Conservation (phyloP, 1,140 invertebrate genomes). For the Drosophila nigromelanica region DNA sequence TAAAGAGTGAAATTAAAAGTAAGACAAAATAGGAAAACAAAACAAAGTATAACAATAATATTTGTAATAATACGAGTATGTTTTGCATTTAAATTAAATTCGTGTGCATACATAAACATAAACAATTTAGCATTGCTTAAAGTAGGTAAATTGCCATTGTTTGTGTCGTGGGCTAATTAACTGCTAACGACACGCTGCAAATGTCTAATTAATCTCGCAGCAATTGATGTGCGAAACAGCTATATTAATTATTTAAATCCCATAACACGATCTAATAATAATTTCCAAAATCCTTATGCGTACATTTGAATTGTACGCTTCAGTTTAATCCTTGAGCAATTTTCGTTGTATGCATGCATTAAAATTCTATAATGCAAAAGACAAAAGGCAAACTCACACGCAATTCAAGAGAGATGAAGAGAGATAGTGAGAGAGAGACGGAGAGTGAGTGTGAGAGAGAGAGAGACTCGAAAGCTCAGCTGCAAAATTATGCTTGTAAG, state of each 20-base stretch:
- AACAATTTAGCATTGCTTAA: no score
- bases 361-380: slow-evolving; percentile 38
- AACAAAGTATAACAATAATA: no score
- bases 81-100: no score
- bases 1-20: no score
- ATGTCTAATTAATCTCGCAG: neutral
- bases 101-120: no score
- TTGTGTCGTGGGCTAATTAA: no score
- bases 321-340: slow-evolving; percentile 30
- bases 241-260: slow-evolving; percentile 29
- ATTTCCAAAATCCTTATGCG: slow-evolving; percentile 17
- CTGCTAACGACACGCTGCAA: no score
- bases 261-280: slow-evolving; percentile 15
- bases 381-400: slow-evolving; percentile 19
- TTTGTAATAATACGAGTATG: no score
- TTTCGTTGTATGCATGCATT: slow-evolving; percentile 37
- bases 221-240: slow-evolving; percentile 17
- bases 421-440: neutral
- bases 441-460: neutral
- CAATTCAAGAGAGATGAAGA: neutral
- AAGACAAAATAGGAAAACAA: no score
- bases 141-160: no score
- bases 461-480: slow-evolving; percentile 38
- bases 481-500: slow-evolving; percentile 64
- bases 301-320: slow-evolving; percentile 42